These are phyloP conservation scores for Mormoops blainvillei DNA, from an alignment of 2,113 vertebrate species.

Conservation along the genomic window DNA sequence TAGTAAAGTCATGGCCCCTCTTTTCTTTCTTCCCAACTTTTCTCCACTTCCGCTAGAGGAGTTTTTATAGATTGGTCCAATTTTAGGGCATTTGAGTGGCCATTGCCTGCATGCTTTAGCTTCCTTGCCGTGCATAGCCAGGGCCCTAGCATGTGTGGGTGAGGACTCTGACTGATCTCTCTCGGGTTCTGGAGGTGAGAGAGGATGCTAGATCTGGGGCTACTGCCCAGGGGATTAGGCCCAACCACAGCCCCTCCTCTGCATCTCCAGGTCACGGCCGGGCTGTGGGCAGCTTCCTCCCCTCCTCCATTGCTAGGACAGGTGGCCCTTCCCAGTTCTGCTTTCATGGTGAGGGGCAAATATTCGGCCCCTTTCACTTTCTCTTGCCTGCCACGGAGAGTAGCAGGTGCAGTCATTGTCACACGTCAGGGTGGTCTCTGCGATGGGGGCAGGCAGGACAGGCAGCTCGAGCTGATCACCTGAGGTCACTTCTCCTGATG, in stretches of 20 bases:
- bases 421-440: background rate
- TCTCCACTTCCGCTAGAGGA: background rate
- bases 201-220: background rate
- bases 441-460: background rate
- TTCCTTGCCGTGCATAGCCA: background rate
- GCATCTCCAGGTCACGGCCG: too few species aligned
- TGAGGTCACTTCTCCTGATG: background rate
- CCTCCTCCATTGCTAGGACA: background rate
- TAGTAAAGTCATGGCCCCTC: background rate
- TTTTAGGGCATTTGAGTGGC: background rate
- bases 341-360: conserved; percentile 29
- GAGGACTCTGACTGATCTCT: background rate
- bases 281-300: background rate
- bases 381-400: background rate
- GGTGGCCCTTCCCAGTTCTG: conserved; percentile 49
- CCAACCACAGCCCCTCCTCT: background rate
- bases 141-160: background rate
- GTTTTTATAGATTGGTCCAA: background rate
- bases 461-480: background rate
- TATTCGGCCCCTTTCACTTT: conserved; percentile 29
- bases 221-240: background rate
- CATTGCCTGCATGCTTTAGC: background rate
- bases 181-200: background rate
- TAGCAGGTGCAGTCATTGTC: conserved; percentile 2
- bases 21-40: background rate